Percentiles rank a stretch among this genome's conserved stretches.
Conservation (phyloP, 37 sponge, comb jelly and placozoan genomes). For the Mnemiopsis leidyi region DNA sequence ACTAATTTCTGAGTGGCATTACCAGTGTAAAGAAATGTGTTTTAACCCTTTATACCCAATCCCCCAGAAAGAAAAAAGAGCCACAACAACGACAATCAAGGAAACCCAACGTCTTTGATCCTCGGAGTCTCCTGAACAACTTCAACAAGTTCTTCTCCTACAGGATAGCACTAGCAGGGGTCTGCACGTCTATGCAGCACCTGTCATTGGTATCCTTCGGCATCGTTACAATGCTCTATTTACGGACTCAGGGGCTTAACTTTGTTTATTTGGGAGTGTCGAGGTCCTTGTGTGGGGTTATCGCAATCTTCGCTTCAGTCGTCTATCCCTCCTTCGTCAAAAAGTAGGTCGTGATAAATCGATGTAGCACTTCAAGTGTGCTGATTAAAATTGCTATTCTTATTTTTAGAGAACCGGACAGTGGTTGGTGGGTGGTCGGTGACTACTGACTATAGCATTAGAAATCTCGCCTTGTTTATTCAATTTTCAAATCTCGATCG, state of each 20-base stretch:
- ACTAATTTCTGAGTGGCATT: too few relatives aligned
- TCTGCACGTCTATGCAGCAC: background rate
- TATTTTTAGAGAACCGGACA: too few relatives aligned
- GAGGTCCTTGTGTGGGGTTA: background rate
- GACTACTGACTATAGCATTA: too few relatives aligned
- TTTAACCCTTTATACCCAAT: background rate
- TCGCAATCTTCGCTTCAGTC: background rate
- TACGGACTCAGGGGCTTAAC: background rate
- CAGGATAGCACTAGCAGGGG: background rate
- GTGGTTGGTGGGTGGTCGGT: too few relatives aligned
- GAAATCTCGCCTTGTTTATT: too few relatives aligned
- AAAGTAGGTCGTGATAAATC: background rate
- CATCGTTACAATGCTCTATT: background rate
- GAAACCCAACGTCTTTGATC: conserved; percentile 19
- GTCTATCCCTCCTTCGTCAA: background rate
- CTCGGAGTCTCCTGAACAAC: background rate
- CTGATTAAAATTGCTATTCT: too few relatives aligned
- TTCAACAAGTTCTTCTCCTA: background rate
- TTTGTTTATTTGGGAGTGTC: background rate
- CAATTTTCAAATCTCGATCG: background rate
- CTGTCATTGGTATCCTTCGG: background rate
- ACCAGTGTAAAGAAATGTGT: too few relatives aligned
- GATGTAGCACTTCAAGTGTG: too few relatives aligned
- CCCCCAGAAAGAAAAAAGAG: background rate
- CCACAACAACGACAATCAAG: background rate